Evolutionary conservation across 2,888 invertebrate species (phyloP).

Genomic region (Leucophora obtusa): DNA sequence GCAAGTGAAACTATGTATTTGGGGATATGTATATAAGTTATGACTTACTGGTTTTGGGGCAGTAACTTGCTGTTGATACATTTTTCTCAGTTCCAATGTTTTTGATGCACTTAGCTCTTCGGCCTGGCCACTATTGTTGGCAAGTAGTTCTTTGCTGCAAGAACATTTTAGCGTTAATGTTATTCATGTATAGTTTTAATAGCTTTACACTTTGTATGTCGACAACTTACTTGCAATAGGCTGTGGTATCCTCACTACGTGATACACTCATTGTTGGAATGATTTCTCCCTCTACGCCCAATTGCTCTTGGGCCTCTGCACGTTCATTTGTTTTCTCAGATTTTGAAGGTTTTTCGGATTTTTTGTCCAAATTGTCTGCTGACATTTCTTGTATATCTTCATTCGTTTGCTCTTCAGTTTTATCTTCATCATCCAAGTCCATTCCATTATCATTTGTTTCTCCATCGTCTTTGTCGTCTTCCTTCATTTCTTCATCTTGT

Average conservation of each 20-base stretch:
- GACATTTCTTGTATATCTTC: slow-evolving; percentile 74
- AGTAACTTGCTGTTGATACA: slow-evolving; percentile 74
- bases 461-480: slow-evolving; percentile 80
- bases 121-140: slow-evolving; percentile 70
- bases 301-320: slow-evolving; percentile 76
- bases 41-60: slow-evolving; percentile 70
- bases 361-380: slow-evolving; percentile 79
- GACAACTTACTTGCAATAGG: slow-evolving; percentile 84
- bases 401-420: slow-evolving; percentile 65
- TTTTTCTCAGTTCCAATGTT: slow-evolving; percentile 73
- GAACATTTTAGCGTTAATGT: neutral
- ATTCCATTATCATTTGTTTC: slow-evolving; percentile 77
- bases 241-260: slow-evolving; percentile 86
- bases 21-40: neutral
- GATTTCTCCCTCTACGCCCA: slow-evolving; percentile 87
- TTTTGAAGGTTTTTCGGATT: slow-evolving; percentile 75
- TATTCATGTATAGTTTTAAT: too few species aligned
- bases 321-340: slow-evolving; percentile 79
- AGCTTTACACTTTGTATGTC: neutral
- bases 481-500: slow-evolving; percentile 81
- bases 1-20: neutral
- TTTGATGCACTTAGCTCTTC: slow-evolving; percentile 73
- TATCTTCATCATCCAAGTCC: slow-evolving; percentile 79
- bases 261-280: slow-evolving; percentile 83
- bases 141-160: slow-evolving; percentile 73